A percentile compares a stretch with the other conserved stretches of the same genome.
Conservation (phyloP, 2,797 vertebrate genomes). For the Crenuchus spilurus region DNA sequence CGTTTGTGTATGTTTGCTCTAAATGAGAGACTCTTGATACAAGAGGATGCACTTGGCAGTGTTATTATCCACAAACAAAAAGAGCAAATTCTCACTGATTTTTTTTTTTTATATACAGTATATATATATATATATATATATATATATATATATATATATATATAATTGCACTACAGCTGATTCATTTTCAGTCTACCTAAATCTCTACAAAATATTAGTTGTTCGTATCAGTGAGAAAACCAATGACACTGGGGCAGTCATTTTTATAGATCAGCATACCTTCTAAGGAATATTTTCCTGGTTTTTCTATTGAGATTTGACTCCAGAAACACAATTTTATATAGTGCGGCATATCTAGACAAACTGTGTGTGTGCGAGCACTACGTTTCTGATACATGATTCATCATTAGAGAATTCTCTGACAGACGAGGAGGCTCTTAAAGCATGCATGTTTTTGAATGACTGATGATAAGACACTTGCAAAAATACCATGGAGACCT, state of each 20-base stretch:
- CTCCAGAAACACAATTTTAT: not conserved
- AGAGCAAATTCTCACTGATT: not conserved
- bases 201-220: not conserved
- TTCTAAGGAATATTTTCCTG: not conserved
- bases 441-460: constrained; percentile 50
- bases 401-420: constrained; percentile 31
- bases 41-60: not conserved
- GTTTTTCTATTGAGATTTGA: not conserved
- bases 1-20: not conserved
- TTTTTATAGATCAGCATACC: not conserved
- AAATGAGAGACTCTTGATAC: constrained; percentile 11
- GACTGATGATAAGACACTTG: constrained; percentile 58
- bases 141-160: too few species aligned
- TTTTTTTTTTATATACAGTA: too few species aligned
- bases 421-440: constrained; percentile 43
- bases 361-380: not conserved
- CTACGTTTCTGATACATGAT: constrained; percentile 7
- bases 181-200: not conserved
- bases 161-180: not conserved
- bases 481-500: constrained; percentile 63
- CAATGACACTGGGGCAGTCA: not conserved
- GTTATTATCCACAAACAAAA: not conserved
- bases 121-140: too few species aligned
- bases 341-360: not conserved
- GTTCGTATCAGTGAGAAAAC: not conserved